These are phyloP conservation scores for Nemotelus nigrinus DNA, from an alignment of 2,888 invertebrate genomes.

Conservation along the genomic window DNA sequence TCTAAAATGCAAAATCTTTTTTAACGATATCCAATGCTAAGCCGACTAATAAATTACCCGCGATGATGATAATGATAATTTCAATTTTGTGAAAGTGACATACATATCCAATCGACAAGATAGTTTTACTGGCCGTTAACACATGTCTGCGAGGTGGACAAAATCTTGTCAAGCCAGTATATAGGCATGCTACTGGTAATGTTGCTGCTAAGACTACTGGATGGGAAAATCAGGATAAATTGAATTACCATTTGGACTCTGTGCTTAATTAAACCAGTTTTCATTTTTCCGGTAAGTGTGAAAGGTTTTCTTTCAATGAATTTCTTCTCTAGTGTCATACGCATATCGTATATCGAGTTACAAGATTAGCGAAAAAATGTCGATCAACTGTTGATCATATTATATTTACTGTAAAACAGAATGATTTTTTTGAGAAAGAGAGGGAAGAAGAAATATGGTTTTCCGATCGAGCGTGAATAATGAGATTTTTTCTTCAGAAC, in stretches of 20 bases:
- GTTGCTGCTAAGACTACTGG: not conserved
- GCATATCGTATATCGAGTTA: no score
- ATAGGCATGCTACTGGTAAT: no score
- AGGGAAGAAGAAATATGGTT: no score
- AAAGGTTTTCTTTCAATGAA: not conserved
- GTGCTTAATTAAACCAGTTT: constrained; percentile 24
- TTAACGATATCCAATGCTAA: not conserved
- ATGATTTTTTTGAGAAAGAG: no score
- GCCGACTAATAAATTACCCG: not conserved
- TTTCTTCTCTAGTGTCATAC: no score
- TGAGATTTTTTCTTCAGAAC: no score
- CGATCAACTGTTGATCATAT: no score
- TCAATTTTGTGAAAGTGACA: constrained; percentile 35
- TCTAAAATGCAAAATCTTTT: not conserved
- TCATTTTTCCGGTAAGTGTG: constrained; percentile 33
- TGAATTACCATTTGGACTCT: constrained; percentile 2
- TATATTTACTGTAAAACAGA: no score
- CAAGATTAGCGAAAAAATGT: no score
- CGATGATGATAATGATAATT: not conserved
- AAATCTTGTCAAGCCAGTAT: constrained; percentile 25
- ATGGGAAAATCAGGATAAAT: constrained; percentile 32
- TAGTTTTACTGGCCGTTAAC: not conserved
- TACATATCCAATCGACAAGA: constrained; percentile 21
- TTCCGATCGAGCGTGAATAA: no score
- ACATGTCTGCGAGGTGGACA: not conserved